A percentile compares a stretch with the other conserved stretches of the same genome.
Conservation (phyloP, 2,797 vertebrate genomes). For the Schizothorax lantsangensis region DNA sequence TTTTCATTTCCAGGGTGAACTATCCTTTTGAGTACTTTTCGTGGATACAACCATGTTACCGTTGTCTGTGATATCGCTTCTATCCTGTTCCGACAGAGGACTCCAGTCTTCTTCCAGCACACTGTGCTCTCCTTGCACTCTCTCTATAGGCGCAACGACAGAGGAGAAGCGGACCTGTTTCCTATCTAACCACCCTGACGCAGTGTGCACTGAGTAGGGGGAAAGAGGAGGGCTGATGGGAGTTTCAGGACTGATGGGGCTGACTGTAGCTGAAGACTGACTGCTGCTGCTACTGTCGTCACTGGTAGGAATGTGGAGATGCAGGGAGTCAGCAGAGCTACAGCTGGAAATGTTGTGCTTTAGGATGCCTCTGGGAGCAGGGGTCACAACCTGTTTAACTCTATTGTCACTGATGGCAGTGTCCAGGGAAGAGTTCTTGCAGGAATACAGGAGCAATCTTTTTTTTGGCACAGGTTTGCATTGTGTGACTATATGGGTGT, state of each 20-base stretch:
- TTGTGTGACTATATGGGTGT: constrained; percentile 47
- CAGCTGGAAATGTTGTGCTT: constrained; percentile 74
- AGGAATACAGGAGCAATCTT: constrained; percentile 69
- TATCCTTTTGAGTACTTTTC: not conserved
- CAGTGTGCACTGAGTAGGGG: constrained; percentile 52
- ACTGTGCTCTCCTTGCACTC: constrained; percentile 74
- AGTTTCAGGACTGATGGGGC: constrained; percentile 62
- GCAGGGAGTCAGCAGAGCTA: constrained; percentile 81
- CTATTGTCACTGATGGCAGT: constrained; percentile 42
- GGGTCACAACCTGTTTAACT: constrained; percentile 57
- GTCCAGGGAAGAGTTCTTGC: constrained; percentile 65
- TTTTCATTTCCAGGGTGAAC: not conserved
- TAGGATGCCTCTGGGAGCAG: constrained; percentile 79
- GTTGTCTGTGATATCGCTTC: constrained; percentile 37
- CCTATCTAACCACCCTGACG: constrained; percentile 73
- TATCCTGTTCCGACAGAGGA: constrained; percentile 19
- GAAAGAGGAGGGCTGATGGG: constrained; percentile 70
- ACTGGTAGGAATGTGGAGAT: constrained; percentile 41
- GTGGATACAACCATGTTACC: not conserved
- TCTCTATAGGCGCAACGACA: constrained; percentile 56
- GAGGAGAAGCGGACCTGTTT: constrained; percentile 87
- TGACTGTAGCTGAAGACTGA: constrained; percentile 68
- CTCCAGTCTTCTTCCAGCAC: constrained; percentile 73
- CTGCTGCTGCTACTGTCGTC: constrained; percentile 15
- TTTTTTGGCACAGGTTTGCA: constrained; percentile 73